These are phyloP conservation scores for Decapterus maruadsi DNA, from an alignment of 2,797 vertebrate species.

Conservation along the genomic window DNA sequence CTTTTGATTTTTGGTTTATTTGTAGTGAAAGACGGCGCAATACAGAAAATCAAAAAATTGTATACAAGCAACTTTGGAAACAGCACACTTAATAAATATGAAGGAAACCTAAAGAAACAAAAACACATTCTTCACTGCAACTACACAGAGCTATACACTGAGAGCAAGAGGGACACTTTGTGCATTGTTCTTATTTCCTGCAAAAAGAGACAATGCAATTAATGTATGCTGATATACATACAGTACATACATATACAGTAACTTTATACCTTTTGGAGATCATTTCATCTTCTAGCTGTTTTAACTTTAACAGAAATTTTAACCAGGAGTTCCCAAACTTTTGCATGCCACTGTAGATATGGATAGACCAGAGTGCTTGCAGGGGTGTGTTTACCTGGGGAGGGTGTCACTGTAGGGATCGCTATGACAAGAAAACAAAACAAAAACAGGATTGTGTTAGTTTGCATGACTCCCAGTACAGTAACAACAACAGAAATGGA, in stretches of 20 bases:
- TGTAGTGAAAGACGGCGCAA: neutral
- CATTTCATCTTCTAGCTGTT: too few relatives aligned
- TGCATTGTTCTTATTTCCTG: slow-evolving; percentile 66
- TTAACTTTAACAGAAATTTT: too few relatives aligned
- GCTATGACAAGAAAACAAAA: slow-evolving; percentile 55
- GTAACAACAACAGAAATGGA: neutral
- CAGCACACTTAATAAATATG: slow-evolving; percentile 13
- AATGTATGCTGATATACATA: neutral
- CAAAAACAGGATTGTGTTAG: neutral
- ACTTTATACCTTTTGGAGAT: too few relatives aligned
- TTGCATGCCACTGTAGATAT: too few relatives aligned
- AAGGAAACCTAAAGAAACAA: slow-evolving; percentile 7
- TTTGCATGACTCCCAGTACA: too few relatives aligned
- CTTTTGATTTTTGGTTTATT: slow-evolving; percentile 22
- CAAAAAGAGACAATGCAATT: slow-evolving; percentile 27
- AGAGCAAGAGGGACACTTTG: neutral
- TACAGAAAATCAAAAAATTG: neutral
- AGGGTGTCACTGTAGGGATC: slow-evolving; percentile 83
- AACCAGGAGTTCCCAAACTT: too few relatives aligned
- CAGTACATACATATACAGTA: too few relatives aligned
- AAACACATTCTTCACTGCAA: slow-evolving; percentile 45
- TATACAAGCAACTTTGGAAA: slow-evolving; percentile 16
- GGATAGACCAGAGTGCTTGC: neutral
- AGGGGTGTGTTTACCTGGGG: slow-evolving; percentile 75
- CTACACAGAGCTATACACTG: slow-evolving; percentile 10